Conservation (phyloP, 2,797 vertebrate genomes). For the Ptychobarbus kaznakovi region DNA sequence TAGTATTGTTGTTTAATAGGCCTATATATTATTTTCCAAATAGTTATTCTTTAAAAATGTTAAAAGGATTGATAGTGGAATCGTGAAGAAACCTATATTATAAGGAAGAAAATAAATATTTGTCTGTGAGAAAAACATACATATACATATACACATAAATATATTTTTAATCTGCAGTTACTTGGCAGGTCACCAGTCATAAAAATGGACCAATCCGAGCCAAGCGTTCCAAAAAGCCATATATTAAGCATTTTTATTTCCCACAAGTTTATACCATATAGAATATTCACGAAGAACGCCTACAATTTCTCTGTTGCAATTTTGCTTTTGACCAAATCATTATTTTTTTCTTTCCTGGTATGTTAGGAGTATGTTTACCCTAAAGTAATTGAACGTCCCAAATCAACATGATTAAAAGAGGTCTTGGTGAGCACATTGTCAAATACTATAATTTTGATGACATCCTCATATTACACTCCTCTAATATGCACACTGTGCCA, state of each 20-base stretch:
- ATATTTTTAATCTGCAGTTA: neutral
- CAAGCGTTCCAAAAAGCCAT: neutral
- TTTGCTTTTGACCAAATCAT: neutral
- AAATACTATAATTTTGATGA: neutral
- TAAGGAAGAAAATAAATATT: neutral
- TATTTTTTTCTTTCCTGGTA: neutral
- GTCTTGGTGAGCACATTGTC: neutral
- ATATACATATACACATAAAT: no score
- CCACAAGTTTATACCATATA: neutral
- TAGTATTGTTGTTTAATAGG: neutral
- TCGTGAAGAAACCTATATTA: neutral
- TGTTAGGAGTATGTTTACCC: neutral
- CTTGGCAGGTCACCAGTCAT: neutral
- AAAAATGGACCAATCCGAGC: neutral
- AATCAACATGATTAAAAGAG: conserved; percentile 30
- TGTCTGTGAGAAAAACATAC: neutral
- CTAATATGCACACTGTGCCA: conserved; percentile 2
- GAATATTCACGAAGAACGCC: conserved; percentile 7
- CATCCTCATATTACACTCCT: neutral
- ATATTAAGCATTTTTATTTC: neutral
- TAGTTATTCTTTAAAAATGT: no score
- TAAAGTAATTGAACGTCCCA: conserved; percentile 15
- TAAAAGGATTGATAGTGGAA: neutral
- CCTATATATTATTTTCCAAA: neutral
- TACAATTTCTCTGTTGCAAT: neutral